These are phyloP conservation scores for Hippopotamyrus pictus DNA, from an alignment of 2,797 vertebrate genomes.

Conservation along the genomic window DNA sequence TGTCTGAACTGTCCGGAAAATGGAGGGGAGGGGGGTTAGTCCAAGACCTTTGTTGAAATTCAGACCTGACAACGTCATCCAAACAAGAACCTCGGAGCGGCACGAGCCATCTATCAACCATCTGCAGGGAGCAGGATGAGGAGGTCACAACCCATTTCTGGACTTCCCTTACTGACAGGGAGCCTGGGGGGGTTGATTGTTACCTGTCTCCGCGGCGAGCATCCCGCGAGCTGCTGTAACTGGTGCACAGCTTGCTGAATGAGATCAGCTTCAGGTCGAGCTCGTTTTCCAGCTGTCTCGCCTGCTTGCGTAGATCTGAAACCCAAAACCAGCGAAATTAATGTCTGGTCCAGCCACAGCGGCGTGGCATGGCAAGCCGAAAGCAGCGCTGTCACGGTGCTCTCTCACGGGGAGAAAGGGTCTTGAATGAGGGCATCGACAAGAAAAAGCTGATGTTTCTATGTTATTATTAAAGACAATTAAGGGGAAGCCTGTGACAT, in stretches of 20 bases:
- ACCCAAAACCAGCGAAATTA: slow-evolving; percentile 12
- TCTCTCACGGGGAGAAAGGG: neutral
- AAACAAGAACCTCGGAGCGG: neutral
- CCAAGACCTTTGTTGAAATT: neutral
- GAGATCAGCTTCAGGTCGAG: slow-evolving; percentile 94
- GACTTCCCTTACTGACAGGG: neutral
- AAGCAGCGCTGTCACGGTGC: neutral
- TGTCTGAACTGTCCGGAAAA: slow-evolving; percentile 75
- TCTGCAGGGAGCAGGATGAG: neutral
- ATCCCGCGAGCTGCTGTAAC: slow-evolving; percentile 80
- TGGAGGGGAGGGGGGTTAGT: neutral
- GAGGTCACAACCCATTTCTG: neutral
- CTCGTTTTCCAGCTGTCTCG: slow-evolving; percentile 92
- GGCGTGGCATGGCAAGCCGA: neutral
- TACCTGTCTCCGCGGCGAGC: slow-evolving; percentile 85
- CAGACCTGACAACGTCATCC: neutral
- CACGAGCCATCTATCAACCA: neutral
- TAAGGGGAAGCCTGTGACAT: neutral
- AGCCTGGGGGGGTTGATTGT: too few species aligned
- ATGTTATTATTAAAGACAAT: neutral
- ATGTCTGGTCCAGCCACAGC: neutral
- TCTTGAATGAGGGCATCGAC: neutral
- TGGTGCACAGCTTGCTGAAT: slow-evolving; percentile 97
- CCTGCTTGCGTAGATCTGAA: slow-evolving; percentile 92
- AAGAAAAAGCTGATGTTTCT: neutral